Evolutionary conservation across 2,888 invertebrate species (phyloP), one percentile per base, ranked within the genome.

Genomic region (Andrena hattorfiana): DNA sequence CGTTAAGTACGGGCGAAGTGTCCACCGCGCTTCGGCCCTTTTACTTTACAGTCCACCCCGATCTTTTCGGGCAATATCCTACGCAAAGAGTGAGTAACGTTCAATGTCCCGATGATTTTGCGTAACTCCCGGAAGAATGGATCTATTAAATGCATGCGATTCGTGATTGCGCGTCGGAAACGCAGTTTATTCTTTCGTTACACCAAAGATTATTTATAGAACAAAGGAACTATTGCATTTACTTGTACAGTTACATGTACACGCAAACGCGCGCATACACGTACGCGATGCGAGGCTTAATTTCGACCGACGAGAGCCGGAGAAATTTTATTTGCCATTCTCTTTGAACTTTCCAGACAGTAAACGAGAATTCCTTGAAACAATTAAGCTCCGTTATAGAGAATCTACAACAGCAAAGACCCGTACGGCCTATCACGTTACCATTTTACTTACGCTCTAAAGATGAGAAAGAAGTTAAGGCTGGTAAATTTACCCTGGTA

Each of bases 11-110:
- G 80, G 97, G 97, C 35, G 98, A 99, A 95, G 96, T 98, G 26
- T 97, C 98, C 0, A 97, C 98, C 30, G 99, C 99, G 0, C 94
- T 99, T 63, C 95, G 99, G 81, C 99, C 99, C 5, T 99, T 99
- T 94, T 99, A 98, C 94, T 99, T 99, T 94, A 97, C 97, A 78
- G 99, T 99, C 2, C 99, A 99, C 95, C 99, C 99, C 13, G 99
- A 99, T 95, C 95, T 99, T 63, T 99, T 99, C 95, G 98, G 98
- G 72, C 97, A 97, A 94, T 97, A 97, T 95, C 99, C 99, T 49
- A 96, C 96, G 92, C 98, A 99, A 95, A 96, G 97, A 94, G 98
- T 98, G 95, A 94, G 94, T 91, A 81, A 32, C 42, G 32, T 48
- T 28, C 8, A 10, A 32, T 49, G 10, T 8, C 32, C 60, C 16